Base-by-base conservation (phyloP, 2,113 vertebrate species). In the Callopanchax toddi region DNA sequence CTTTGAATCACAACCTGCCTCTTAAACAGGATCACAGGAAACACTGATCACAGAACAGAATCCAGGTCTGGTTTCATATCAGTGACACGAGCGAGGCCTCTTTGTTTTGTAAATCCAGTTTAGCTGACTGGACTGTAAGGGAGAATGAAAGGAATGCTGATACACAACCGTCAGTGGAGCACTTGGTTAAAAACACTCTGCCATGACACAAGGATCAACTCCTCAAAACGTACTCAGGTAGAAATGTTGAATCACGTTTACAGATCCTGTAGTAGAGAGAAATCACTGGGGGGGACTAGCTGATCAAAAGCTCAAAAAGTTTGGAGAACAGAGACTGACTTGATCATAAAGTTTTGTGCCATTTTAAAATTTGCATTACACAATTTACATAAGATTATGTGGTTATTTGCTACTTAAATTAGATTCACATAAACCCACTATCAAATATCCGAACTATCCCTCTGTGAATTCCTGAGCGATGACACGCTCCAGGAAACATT, bases 121-220 rank as follows among this genome's bases (percentile, higher is more conserved):
- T 66, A 65, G 78, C 82, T 87, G 79, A 72, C 43, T 5, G 55
- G 83, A 74, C 71, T 45, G 60, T 66, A 45, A 78, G 55, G 53
- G 71, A 76, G 71, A 87, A 89, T 86, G 81, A 72, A 21, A 83
- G 50, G 79, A 90, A 89, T 87, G 84, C 65, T 71, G 17, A 63
- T 59, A 18, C 42, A 59, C 54, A 23, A 55, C 63, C 0, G 23
- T 55, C 51, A 29, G 11, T 0, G 15, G 3, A 52, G 10, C 40
- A 57, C 29, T 52, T n/a, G 42, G 56, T 79, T 46, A 44, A 17
- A 60, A 71, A 71, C 71, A 21, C 15, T 32, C 48, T 45, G 4
- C 43, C 23, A 16, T 18, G 60, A 39, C 7, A 21, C n/a, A 37
- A 22, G 3, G 0, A 62, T 11, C 11, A 32, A 32, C 29, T 6